Evolutionary conservation across 1,140 invertebrate species (phyloP), one percentile per base, ranked within the genome.

Genomic region (Drosophila parvula): DNA sequence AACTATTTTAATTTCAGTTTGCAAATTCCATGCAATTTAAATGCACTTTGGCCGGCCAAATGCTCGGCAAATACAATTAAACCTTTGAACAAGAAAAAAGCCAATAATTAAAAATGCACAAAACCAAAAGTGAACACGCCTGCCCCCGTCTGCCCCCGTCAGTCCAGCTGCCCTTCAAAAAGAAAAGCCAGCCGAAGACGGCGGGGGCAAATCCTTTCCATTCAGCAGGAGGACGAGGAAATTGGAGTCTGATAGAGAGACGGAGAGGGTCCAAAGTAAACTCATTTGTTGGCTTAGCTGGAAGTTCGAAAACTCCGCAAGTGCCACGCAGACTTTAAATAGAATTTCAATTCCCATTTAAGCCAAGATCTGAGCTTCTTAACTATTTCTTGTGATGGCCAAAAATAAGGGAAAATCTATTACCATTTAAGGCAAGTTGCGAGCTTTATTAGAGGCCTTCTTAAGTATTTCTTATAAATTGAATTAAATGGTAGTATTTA

Each of bases 1-100:
- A 88, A 86, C 83, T 86, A 86, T 86, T 86, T 86, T 86, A 88
- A 86, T 86, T 86, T 86, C 84, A 86, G 83, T 88, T 86, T 64
- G 84, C 84, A 86, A 86, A 86, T 86, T 86, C 79, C 73, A 86
- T 86, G 83, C 83, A 86, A 86, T 88, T 86, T 86, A 86, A 86
- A 86, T 86, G 77, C 76, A 74, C 76, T 86, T 75, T 75, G 78
- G 60, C 44, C 83, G 18, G 51, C 51, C 18, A 79, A 86, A 86
- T 82, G 83, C 79, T 86, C 57, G 67, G 83, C 83, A 86, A 86
- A 86, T 82, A 86, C 84, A 86, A 86, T 86, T 86, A 86, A 78
- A 80, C 76, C 83, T 71, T 88, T 79, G 81, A 50, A 32, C 47
- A 77, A 82, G 83, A 86, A 88, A 86, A 88, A 86, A 86, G 82